These are phyloP conservation scores for Oxyura jamaicensis DNA, from an alignment of 2,113 vertebrate genomes.

Conservation along the genomic window DNA sequence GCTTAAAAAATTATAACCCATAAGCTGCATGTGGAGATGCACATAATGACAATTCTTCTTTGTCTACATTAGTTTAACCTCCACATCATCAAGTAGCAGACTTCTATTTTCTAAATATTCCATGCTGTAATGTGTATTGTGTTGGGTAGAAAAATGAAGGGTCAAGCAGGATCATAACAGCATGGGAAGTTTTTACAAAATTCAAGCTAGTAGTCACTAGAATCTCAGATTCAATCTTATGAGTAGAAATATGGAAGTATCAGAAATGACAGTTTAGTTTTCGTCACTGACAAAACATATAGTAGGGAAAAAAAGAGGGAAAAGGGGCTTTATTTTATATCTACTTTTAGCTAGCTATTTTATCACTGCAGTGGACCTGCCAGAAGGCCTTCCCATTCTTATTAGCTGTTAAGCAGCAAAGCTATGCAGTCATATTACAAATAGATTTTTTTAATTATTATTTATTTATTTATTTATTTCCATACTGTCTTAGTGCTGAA, in stretches of 20 bases:
- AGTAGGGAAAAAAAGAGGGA: neutral
- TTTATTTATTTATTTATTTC: neutral
- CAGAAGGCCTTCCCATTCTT: neutral
- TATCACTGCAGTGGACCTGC: neutral
- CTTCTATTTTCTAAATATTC: neutral
- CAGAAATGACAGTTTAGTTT: neutral
- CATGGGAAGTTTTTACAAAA: neutral
- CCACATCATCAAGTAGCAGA: neutral
- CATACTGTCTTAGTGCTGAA: neutral
- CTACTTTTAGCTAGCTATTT: neutral
- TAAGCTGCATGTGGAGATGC: neutral
- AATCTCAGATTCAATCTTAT: neutral
- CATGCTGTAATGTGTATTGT: neutral
- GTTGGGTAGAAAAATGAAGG: neutral
- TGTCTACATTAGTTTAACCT: neutral
- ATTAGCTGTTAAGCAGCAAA: constrained; percentile 3
- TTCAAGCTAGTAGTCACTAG: neutral
- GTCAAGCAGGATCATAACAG: neutral
- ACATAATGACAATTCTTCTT: neutral
- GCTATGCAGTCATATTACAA: neutral
- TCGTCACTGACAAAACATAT: neutral
- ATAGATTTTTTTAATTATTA: neutral
- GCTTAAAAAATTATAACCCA: neutral
- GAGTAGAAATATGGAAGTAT: constrained; percentile 5
- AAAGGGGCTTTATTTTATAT: constrained; percentile 13